Evolutionary conservation across 2,797 vertebrate genomes (phyloP), one percentile per base, ranked within the genome.

Genomic region (Oryzias sinensis): DNA sequence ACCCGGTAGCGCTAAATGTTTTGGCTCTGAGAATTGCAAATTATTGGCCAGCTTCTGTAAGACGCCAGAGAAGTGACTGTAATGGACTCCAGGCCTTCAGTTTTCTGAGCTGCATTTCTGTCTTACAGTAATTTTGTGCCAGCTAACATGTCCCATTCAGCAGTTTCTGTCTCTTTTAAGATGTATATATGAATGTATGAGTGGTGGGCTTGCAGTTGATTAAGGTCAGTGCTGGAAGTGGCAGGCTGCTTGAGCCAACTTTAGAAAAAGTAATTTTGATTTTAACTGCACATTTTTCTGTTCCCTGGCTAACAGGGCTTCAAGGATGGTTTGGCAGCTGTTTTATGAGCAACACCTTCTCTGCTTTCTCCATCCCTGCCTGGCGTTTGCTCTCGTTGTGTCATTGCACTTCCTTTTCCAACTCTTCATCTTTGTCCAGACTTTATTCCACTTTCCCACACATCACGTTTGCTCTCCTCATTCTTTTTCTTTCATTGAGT

Each of bases 331-430:
- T 77, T 86, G 80, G 84, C 77, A 59, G 14, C n/a, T 50, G 62
- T 70, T 62, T 76, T 49, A 65, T 52, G 18, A 80, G 74, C 71
- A 67, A 73, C 85, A 83, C 85, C 77, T 88, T 86, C 77, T 76
- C 71, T 65, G 22, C 56, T 84, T 85, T 85, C 79, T 69, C 47
- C 5, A 59, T 65, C 72, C 44, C 72, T 3, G 6, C 45, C 53
- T 76, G 74, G 59, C 68, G 49, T 65, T 57, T 65, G 59, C 51
- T 55, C 50, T 50, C 51, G 5, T 33, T 52, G 27, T 59, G 48
- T 61, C 25, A 51, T 55, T 53, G 55, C 5, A 46, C 62, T 71
- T 71, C 58, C 59, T 56, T 53, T 54, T 56, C 29, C 46, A 42
- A 14, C 49, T 60, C 53, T 49, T 72, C 57, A 60, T 68, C 57